Evolutionary conservation across 2,113 vertebrate species (phyloP).

Genomic region (Pterocles burchelli): DNA sequence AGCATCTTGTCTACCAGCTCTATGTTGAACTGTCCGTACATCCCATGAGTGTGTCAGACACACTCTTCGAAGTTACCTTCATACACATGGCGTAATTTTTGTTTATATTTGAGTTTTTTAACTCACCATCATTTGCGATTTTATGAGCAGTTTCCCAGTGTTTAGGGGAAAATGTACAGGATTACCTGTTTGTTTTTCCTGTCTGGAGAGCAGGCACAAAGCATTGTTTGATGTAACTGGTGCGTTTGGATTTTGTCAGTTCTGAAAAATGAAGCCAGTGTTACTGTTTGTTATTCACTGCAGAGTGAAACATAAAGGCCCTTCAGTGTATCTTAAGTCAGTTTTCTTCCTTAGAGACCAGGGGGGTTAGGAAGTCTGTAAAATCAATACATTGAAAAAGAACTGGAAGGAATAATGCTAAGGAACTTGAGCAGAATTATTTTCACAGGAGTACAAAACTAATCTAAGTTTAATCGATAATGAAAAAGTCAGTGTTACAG

Average conservation of each 20-base stretch:
- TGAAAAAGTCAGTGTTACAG: not conserved
- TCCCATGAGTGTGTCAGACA: not conserved
- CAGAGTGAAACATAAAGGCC: not conserved
- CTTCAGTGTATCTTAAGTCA: not conserved
- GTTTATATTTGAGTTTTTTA: not conserved
- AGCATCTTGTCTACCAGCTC: not conserved
- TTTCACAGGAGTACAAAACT: not conserved
- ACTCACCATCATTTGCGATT: not conserved
- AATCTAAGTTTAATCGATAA: not conserved
- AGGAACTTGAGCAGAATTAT: not conserved
- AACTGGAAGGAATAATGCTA: not conserved
- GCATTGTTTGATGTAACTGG: not conserved
- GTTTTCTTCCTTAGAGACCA: not conserved
- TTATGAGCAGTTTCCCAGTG: not conserved
- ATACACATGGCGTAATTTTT: not conserved
- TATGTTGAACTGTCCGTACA: not conserved
- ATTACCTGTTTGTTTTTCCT: not conserved
- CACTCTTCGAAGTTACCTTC: not conserved
- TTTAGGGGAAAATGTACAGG: not conserved
- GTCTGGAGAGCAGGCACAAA: not conserved
- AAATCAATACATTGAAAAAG: not conserved
- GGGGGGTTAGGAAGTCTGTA: not conserved
- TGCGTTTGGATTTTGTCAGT: not conserved
- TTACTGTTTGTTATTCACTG: not conserved
- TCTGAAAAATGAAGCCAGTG: not conserved